A percentile compares a stretch with the other conserved stretches of the same genome.
phyloP scores from a whole-genome alignment of 2,797 vertebrate species.

The Lepus townsendii region DNA sequence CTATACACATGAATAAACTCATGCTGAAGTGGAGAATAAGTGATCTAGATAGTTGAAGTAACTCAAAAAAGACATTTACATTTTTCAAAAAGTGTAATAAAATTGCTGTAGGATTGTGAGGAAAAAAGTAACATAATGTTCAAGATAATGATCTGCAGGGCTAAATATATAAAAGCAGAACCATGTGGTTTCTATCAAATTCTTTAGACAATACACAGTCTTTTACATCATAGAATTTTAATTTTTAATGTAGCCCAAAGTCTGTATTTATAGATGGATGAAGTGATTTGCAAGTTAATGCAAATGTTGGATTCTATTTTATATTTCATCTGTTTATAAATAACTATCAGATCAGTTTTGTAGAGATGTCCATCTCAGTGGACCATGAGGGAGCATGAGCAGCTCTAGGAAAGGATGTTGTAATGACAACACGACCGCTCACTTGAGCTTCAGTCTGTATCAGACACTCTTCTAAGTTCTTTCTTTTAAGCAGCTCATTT shows the following conservation, averaged over 20 bases:
- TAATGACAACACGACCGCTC: not conserved
- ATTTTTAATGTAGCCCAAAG: slow-evolving; percentile 55
- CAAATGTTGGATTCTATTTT: slow-evolving; percentile 46
- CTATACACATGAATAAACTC: not conserved
- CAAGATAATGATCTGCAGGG: slow-evolving; percentile 1
- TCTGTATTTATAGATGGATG: slow-evolving; percentile 41
- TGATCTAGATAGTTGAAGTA: slow-evolving; percentile 16
- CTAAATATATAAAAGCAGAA: slow-evolving; percentile 54
- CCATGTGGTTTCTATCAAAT: slow-evolving; percentile 62
- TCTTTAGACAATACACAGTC: slow-evolving; percentile 35
- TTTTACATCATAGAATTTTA: slow-evolving; percentile 32
- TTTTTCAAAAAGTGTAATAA: slow-evolving; percentile 21
- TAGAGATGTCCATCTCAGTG: not conserved
- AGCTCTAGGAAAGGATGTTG: not conserved
- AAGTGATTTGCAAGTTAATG: slow-evolving; percentile 44
- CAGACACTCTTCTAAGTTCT: not conserved
- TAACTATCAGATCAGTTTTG: slow-evolving; percentile 21
- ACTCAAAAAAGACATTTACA: slow-evolving; percentile 32
- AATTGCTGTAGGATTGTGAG: slow-evolving; percentile 40
- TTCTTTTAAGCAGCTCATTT: slow-evolving; percentile 14
- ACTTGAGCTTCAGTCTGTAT: not conserved
- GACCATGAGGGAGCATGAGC: not conserved
- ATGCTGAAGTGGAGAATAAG: not conserved
- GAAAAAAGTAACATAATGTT: slow-evolving; percentile 52
- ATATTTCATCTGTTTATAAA: slow-evolving; percentile 31